Percentiles rank a stretch among this genome's conserved stretches.
Conservation (phyloP, 2,888 invertebrate species). For the Drosophila meridiana region DNA sequence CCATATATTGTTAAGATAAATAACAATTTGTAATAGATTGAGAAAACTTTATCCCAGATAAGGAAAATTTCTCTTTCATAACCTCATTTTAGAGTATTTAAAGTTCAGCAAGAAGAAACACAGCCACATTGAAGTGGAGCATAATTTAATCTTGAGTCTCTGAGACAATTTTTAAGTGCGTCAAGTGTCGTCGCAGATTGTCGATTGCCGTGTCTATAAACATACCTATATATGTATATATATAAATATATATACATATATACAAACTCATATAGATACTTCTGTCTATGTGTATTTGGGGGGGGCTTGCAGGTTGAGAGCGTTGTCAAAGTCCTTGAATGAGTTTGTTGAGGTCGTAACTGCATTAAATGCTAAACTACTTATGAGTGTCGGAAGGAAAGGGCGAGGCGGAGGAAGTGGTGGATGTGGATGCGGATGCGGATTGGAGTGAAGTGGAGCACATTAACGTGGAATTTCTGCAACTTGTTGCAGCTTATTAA, state of each 20-base stretch:
- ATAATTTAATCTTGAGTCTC: conserved; percentile 4
- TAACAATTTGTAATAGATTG: too few relatives aligned
- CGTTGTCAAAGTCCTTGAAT: conserved; percentile 7
- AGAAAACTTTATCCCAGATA: not conserved
- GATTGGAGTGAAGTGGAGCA: not conserved
- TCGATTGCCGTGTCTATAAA: conserved; percentile 27
- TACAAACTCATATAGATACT: conserved; percentile 9
- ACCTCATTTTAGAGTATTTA: not conserved
- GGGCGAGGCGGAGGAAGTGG: not conserved
- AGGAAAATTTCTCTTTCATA: not conserved
- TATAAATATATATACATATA: conserved; percentile 25
- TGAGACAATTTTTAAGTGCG: conserved; percentile 18
- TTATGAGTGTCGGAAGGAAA: conserved; percentile 12
- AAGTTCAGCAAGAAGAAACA: not conserved
- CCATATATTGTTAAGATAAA: not conserved
- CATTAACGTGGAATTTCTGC: conserved; percentile 3
- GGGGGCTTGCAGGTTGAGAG: not conserved
- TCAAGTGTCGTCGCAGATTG: conserved; percentile 35
- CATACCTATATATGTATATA: conserved; percentile 15
- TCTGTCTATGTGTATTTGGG: conserved; percentile 1
- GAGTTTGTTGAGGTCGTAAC: conserved; percentile 24
- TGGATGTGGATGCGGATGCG: not conserved
- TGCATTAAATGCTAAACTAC: conserved; percentile 40
- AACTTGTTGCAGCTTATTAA: conserved; percentile 27
- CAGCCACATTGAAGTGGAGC: not conserved